Base-by-base conservation (phyloP, 2,113 vertebrate species). In the Neopipo cinnamomea region DNA sequence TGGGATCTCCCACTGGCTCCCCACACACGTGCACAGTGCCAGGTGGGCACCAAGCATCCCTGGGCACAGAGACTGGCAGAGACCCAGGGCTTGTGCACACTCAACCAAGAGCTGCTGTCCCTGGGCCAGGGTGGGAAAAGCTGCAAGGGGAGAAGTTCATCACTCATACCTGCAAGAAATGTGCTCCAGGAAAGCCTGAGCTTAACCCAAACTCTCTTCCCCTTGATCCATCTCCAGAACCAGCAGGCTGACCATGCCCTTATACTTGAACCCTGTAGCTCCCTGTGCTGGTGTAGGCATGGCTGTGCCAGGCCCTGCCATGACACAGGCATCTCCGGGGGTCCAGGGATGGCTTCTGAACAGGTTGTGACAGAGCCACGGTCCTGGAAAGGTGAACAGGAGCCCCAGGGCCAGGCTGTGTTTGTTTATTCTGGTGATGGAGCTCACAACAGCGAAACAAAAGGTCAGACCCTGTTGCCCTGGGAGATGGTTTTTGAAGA, bases 391-490 rank as follows among this genome's bases (percentile, higher is more conserved):
- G 97, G 97, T 97, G 97, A 97, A 97, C 0, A 0, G 59, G 70
- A 88, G 96, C 97, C 96, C 52, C 85, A 95, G 96, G 97, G 94
- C 91, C 81, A 83, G 72, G 86, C 93, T 76, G 68, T 59, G 91
- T 93, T 96, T 97, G 93, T 96, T 97, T 96, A 96, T 94, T 77
- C 62, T 79, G 52, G 90, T 85, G 96, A 95, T 78, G 78, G 90
- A 96, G 93, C 79, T 88, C 83, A 97, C 85, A 65, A 80, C 81
- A 94, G 91, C 0, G 4, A 95, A 97, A 94, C 87, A 87, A 97
- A 97, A 97, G 97, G 97, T 97, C 97, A 97, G 74, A 68, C 89
- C 84, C 96, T 67, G 91, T 95, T 96, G 96, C 97, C 91, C 91
- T 96, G 95, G 95, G 97, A 97, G 97, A 97, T 96, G 92, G 82